phyloP scores from a whole-genome alignment of 2,888 invertebrate species.

The Atethmia centrago region DNA sequence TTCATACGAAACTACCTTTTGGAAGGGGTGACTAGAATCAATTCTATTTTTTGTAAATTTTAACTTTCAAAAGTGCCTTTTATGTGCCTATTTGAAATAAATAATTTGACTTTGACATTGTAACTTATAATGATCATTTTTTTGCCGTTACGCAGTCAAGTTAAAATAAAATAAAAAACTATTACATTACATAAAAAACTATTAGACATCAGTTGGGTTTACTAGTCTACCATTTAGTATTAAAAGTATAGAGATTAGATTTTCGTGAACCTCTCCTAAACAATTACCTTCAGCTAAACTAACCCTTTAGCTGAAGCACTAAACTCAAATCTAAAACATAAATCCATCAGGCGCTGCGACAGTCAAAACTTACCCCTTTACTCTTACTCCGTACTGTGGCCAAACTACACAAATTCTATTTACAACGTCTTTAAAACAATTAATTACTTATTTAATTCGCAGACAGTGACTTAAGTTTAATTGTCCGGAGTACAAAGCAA shows the following conservation, averaged over 20 bases:
- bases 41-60: too few relatives aligned
- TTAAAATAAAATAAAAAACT: too few relatives aligned
- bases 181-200: too few relatives aligned
- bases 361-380: conserved; percentile 33
- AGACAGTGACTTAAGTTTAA: conserved; percentile 61
- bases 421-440: conserved; percentile 64
- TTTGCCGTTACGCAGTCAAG: too few relatives aligned
- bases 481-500: conserved; percentile 66
- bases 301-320: conserved; percentile 21
- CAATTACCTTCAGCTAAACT: background rate
- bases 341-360: conserved; percentile 24
- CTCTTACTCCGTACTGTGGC: background rate
- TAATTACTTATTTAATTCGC: conserved; percentile 64
- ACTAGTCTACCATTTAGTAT: background rate
- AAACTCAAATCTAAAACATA: conserved; percentile 32
- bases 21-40: too few relatives aligned
- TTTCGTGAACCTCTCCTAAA: background rate
- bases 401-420: conserved; percentile 53
- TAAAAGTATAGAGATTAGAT: background rate
- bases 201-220: background rate
- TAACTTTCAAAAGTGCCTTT: too few relatives aligned
- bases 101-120: too few relatives aligned
- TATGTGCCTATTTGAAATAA: too few relatives aligned
- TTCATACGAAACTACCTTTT: too few relatives aligned
- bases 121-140: too few relatives aligned